phyloP scores from a whole-genome alignment of 37 sponge, comb jelly and placozoan genomes.

The Aplysina aerophoba region DNA sequence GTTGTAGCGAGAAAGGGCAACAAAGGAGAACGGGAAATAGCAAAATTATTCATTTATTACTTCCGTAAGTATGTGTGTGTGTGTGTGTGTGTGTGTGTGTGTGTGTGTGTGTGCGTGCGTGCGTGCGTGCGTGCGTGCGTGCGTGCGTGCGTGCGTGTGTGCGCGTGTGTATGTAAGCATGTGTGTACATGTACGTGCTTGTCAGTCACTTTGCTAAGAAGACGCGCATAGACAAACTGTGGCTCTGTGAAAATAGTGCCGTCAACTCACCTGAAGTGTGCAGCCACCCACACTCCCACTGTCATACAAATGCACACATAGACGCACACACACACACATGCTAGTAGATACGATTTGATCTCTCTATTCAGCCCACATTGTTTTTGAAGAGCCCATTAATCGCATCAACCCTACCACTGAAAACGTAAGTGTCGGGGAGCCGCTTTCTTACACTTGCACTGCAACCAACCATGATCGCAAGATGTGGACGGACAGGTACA shows the following conservation, averaged over 20 bases:
- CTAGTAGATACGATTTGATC: not conserved
- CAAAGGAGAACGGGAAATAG: not conserved
- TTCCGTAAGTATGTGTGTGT: constrained; percentile 23
- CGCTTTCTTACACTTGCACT: not conserved
- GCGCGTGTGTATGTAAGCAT: constrained; percentile 10
- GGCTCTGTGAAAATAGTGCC: too few species aligned
- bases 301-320: too few species aligned
- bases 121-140: constrained; percentile 19
- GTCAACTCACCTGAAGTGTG: too few species aligned
- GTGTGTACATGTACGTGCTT: not conserved
- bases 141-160: constrained; percentile 21
- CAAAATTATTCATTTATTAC: not conserved
- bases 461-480: not conserved
- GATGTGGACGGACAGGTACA: not conserved
- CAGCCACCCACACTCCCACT: too few species aligned
- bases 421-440: not conserved
- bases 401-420: not conserved
- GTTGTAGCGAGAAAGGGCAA: not conserved
- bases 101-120: constrained; percentile 33
- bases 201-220: not conserved
- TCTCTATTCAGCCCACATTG: not conserved
- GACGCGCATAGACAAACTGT: too few species aligned
- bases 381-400: not conserved
- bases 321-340: too few species aligned
- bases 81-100: too few species aligned